Percentiles rank a stretch among this genome's conserved stretches.
These are phyloP conservation scores for Lanistes nyassanus DNA, from an alignment of 1,140 invertebrate genomes.

Conservation along the genomic window DNA sequence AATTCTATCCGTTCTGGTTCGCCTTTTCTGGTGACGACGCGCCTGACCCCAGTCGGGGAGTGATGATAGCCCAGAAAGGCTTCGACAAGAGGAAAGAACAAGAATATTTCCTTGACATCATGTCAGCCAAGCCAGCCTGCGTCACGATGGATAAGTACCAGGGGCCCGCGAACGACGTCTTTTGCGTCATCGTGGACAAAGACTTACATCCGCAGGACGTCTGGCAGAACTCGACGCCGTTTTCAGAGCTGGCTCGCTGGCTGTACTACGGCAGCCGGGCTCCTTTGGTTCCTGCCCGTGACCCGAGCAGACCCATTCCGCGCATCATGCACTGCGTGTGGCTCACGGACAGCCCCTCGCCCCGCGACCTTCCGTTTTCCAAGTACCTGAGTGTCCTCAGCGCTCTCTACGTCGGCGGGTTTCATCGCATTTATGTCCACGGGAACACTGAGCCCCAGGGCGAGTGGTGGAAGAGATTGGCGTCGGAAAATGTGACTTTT, in stretches of 20 bases:
- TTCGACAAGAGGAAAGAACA: not conserved
- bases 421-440: conserved; percentile 30
- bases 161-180: not conserved
- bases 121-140: not conserved
- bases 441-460: conserved; percentile 16
- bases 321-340: conserved; percentile 28
- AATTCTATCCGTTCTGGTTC: not conserved
- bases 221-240: conserved; percentile 13
- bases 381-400: conserved; percentile 28
- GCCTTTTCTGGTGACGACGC: not conserved
- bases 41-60: not conserved
- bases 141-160: conserved; percentile 7
- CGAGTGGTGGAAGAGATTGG: conserved; percentile 22
- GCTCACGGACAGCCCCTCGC: not conserved
- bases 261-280: conserved; percentile 19
- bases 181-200: conserved; percentile 12
- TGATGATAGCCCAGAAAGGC: not conserved
- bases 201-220: conserved; percentile 22
- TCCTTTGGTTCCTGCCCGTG: not conserved
- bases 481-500: conserved; percentile 29
- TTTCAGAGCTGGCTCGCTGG: conserved; percentile 23
- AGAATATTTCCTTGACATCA: not conserved
- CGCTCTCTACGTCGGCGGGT: conserved; percentile 24
- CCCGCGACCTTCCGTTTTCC: conserved; percentile 7
- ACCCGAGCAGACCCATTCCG: conserved; percentile 10